Percentiles rank a stretch among this genome's conserved stretches.
Evolutionary conservation across 1,140 invertebrate species (phyloP).

Genomic region (Latrodectus geometricus): DNA sequence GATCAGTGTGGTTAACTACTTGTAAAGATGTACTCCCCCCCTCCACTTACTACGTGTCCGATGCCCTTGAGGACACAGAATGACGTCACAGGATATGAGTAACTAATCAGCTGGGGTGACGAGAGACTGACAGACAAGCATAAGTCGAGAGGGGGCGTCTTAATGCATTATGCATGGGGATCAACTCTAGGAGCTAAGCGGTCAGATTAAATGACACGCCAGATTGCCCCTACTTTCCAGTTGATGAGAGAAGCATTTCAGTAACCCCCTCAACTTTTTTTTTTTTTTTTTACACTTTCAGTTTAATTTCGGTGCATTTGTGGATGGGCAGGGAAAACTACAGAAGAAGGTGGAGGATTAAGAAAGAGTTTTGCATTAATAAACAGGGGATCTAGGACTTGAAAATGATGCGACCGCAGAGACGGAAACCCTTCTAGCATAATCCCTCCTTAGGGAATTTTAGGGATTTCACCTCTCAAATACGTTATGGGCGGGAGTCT

Average conservation of each 20-base stretch:
- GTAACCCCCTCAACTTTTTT: neutral
- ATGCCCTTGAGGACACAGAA: neutral
- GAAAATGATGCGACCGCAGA: constrained; percentile 17
- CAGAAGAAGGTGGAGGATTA: neutral
- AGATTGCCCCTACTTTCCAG: neutral
- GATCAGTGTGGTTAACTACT: neutral
- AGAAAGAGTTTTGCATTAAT: constrained; percentile 24
- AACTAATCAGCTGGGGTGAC: constrained; percentile 43
- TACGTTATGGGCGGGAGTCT: no score
- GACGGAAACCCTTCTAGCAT: neutral
- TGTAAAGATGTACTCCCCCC: neutral
- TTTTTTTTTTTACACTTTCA: neutral
- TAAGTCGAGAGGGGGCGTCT: neutral
- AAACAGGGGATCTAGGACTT: constrained; percentile 25
- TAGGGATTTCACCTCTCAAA: neutral
- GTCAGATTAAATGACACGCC: constrained; percentile 55
- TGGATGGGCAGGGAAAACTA: neutral
- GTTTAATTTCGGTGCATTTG: neutral
- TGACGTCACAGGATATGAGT: constrained; percentile 55
- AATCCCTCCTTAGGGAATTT: neutral
- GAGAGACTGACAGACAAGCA: constrained; percentile 7
- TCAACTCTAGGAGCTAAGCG: constrained; percentile 32
- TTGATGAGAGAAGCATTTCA: neutral
- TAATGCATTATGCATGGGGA: constrained; percentile 56
- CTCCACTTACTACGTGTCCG: neutral